A percentile compares a stretch with the other conserved stretches of the same genome.
Evolutionary conservation across 1,140 invertebrate genomes (phyloP).

Genomic region (Brachionus angularis): DNA sequence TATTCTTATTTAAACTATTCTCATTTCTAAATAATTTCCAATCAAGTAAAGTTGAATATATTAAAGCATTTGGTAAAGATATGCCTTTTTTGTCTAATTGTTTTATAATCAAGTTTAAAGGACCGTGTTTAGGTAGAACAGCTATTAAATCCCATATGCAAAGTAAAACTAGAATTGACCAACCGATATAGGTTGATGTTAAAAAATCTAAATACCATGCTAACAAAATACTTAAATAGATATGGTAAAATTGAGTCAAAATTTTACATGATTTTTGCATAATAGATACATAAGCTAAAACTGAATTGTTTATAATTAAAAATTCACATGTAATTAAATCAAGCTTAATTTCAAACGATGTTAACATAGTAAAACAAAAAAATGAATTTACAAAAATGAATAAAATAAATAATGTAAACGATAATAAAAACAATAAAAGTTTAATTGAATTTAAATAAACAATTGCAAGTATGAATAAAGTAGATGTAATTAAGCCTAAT

Average conservation of each 20-base stretch:
- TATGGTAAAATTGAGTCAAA: slow-evolving; percentile 91
- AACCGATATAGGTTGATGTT: slow-evolving; percentile 95
- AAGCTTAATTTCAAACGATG: slow-evolving; percentile 71
- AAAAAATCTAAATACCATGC: slow-evolving; percentile 98
- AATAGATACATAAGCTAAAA: slow-evolving; percentile 75
- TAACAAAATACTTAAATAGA: slow-evolving; percentile 94
- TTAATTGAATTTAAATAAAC: slow-evolving; percentile 88
- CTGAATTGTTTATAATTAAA: slow-evolving; percentile 96
- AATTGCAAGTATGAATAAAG: slow-evolving; percentile 83
- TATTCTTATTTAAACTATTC: not conserved
- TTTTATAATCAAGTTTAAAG: slow-evolving; percentile 90
- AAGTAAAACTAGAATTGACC: slow-evolving; percentile 90
- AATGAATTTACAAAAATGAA: slow-evolving; percentile 91
- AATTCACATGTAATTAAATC: slow-evolving; percentile 80
- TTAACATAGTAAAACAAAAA: slow-evolving; percentile 60
- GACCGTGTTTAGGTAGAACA: slow-evolving; percentile 90
- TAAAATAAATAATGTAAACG: slow-evolving; percentile 86
- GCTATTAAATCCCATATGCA: slow-evolving; percentile 98
- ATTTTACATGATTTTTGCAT: slow-evolving; percentile 93
- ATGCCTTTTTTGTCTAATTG: slow-evolving; percentile 97
- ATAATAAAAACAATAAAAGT: slow-evolving; percentile 90
- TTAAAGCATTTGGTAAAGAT: slow-evolving; percentile 94
- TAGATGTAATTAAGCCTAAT: slow-evolving; percentile 87
- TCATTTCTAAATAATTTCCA: not conserved
- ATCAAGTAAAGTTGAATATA: slow-evolving; percentile 73